phyloP scores from a whole-genome alignment of 2,113 vertebrate species.

The Jacana jacana region DNA sequence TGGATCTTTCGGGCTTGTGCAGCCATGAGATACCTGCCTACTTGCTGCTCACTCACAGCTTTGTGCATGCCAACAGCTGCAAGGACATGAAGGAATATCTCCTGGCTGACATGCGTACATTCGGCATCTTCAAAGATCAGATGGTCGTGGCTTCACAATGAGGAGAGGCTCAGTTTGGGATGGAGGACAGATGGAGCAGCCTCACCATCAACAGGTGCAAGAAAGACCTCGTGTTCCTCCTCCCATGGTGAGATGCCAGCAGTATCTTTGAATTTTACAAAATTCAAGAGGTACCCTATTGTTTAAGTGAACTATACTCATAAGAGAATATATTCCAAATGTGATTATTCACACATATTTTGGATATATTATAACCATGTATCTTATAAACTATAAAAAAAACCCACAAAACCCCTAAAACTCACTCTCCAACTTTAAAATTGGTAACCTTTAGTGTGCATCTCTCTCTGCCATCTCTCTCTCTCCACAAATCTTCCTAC shows the following conservation, averaged over 20 bases:
- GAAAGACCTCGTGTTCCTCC: accelerated
- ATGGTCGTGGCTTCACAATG: accelerated
- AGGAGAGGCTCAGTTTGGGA: background rate
- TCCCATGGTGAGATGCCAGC: background rate
- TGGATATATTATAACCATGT: background rate
- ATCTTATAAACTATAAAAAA: background rate
- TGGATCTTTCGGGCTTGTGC: accelerated
- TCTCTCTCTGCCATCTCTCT: background rate
- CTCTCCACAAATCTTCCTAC: background rate
- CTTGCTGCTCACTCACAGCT: background rate
- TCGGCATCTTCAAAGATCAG: accelerated
- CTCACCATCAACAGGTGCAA: accelerated
- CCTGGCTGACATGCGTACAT: accelerated
- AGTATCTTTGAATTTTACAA: background rate
- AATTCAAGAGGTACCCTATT: background rate
- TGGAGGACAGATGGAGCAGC: background rate
- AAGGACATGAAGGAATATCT: accelerated
- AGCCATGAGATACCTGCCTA: background rate
- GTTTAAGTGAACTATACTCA: background rate
- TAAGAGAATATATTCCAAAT: background rate
- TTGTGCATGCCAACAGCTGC: accelerated
- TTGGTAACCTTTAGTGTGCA: background rate
- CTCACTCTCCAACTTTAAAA: background rate
- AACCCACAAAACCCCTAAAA: background rate
- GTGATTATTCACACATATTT: background rate